These are phyloP conservation scores for Lepisosteus oculatus DNA, from an alignment of 2,113 vertebrate genomes.

Conservation along the genomic window DNA sequence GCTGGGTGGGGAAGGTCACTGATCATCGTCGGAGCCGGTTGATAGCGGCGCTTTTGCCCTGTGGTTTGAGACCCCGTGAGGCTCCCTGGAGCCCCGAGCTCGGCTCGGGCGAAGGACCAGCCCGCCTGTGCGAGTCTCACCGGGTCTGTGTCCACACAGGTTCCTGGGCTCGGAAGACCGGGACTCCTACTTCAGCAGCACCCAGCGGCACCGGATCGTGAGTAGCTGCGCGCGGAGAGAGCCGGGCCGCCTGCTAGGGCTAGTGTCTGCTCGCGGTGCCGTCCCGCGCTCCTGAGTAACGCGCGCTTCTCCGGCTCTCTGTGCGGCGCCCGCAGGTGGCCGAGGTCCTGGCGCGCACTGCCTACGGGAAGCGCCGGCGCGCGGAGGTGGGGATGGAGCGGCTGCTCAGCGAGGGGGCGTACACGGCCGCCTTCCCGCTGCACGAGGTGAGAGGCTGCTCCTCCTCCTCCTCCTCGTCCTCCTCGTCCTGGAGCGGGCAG, in stretches of 20 bases:
- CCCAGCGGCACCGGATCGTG: slow-evolving; percentile 66
- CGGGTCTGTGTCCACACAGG: slow-evolving; percentile 35
- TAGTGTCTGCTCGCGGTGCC: too few relatives aligned
- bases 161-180: slow-evolving; percentile 64
- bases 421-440: slow-evolving; percentile 64
- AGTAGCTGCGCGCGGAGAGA: slow-evolving; percentile 36
- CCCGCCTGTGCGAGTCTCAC: neutral
- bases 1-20: too few relatives aligned
- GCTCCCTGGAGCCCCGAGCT: too few relatives aligned
- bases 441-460: slow-evolving; percentile 52
- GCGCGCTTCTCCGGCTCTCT: neutral
- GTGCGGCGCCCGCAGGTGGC: slow-evolving; percentile 52
- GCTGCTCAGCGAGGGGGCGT: slow-evolving; percentile 64
- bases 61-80: too few relatives aligned
- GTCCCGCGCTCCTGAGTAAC: neutral
- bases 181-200: slow-evolving; percentile 66
- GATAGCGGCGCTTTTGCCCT: too few relatives aligned
- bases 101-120: too few relatives aligned
- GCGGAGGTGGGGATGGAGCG: slow-evolving; percentile 67
- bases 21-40: too few relatives aligned
- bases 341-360: slow-evolving; percentile 66
- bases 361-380: slow-evolving; percentile 64
- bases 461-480: neutral
- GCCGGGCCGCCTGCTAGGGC: too few relatives aligned
- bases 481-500: neutral